These are phyloP conservation scores for Selenia dentaria DNA, from an alignment of 2,888 invertebrate genomes.

Conservation along the genomic window DNA sequence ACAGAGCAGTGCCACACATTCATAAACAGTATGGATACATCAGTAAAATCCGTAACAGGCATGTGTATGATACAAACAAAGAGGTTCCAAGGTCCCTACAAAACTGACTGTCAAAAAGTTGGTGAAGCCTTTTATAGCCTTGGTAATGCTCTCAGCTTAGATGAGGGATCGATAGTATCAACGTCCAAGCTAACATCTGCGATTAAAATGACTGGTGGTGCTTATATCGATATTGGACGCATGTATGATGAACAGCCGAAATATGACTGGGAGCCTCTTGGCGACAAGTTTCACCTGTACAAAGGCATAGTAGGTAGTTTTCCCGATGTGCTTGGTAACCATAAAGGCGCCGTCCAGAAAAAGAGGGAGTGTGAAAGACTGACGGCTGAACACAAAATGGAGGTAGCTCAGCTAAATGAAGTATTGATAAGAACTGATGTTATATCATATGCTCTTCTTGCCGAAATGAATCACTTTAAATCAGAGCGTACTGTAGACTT, in stretches of 20 bases:
- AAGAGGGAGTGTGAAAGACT: conserved; percentile 94
- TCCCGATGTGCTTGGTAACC: conserved; percentile 95
- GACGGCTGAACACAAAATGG: conserved; percentile 92
- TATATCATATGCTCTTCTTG: conserved; percentile 96
- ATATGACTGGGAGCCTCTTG: conserved; percentile 95
- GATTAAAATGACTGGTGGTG: conserved; percentile 93
- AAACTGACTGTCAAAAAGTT: conserved; percentile 95
- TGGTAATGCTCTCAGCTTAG: conserved; percentile 92
- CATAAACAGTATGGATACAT: conserved; percentile 93
- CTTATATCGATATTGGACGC: conserved; percentile 95
- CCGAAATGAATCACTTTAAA: conserved; percentile 98
- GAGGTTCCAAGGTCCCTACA: conserved; percentile 93
- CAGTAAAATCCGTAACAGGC: conserved; percentile 92
- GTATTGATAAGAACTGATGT: conserved; percentile 94
- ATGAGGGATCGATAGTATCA: conserved; percentile 87
- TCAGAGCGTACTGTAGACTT: conserved; percentile 93
- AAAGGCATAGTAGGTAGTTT: conserved; percentile 96
- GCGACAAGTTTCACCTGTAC: conserved; percentile 96
- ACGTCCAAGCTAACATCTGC: conserved; percentile 90
- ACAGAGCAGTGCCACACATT: conserved; percentile 94
- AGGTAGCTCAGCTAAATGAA: conserved; percentile 91
- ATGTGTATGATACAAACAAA: conserved; percentile 94
- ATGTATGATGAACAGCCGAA: conserved; percentile 96
- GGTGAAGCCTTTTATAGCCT: conserved; percentile 94
- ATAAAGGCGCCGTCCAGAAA: conserved; percentile 95